Percentiles rank a stretch among this genome's conserved stretches.
phyloP scores from a whole-genome alignment of 1,140 invertebrate species.

The Trinorchestia longiramus region DNA sequence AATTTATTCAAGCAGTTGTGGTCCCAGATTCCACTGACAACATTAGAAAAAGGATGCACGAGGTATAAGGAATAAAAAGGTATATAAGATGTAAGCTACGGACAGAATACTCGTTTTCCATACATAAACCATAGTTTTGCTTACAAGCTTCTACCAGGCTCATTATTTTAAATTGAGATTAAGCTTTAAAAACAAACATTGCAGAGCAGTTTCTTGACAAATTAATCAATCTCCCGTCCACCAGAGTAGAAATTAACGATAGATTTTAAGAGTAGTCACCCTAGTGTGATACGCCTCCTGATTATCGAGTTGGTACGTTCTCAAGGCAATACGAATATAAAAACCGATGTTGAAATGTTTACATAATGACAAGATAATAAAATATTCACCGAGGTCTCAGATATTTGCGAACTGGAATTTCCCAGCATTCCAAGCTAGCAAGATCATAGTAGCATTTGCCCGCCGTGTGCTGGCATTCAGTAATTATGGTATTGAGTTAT shows the following conservation, averaged over 20 bases:
- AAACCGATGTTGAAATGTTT: not conserved
- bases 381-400: not conserved
- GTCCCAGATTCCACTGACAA: too few relatives aligned
- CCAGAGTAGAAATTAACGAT: not conserved
- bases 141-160: too few relatives aligned
- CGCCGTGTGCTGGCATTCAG: not conserved
- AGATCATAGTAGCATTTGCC: not conserved
- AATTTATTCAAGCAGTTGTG: too few relatives aligned
- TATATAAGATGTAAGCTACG: too few relatives aligned
- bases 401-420: not conserved
- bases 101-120: too few relatives aligned
- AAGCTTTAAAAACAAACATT: too few relatives aligned
- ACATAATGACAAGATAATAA: not conserved
- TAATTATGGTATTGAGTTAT: not conserved
- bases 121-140: too few relatives aligned
- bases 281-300: not conserved
- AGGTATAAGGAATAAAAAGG: too few relatives aligned
- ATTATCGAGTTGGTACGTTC: not conserved
- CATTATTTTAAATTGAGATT: too few relatives aligned
- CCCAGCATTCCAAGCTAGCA: not conserved
- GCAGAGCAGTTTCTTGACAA: not conserved
- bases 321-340: not conserved
- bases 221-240: not conserved
- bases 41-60: too few relatives aligned
- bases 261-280: not conserved